These are phyloP conservation scores for Megalonaias nervosa DNA, from an alignment of 1,140 invertebrate genomes.

Conservation along the genomic window DNA sequence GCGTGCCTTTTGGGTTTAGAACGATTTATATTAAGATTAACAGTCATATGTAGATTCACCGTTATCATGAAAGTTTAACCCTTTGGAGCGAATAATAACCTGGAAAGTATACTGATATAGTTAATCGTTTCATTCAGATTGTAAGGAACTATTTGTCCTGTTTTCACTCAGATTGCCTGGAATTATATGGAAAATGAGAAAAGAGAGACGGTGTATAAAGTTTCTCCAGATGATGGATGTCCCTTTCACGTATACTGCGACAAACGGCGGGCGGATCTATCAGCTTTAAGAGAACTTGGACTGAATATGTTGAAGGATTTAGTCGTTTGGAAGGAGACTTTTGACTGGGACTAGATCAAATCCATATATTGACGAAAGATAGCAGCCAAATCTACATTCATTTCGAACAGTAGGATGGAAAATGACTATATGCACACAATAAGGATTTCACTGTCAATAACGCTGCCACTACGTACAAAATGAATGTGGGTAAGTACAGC, in stretches of 20 bases:
- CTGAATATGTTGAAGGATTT: slow-evolving; percentile 94
- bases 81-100: no score
- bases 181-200: slow-evolving; percentile 1
- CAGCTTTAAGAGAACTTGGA: slow-evolving; percentile 93
- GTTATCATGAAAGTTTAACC: no score
- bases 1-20: no score
- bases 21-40: no score
- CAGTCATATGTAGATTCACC: no score
- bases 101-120: no score
- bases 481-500: neutral
- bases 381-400: neutral
- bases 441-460: no score
- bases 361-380: neutral
- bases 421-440: neutral
- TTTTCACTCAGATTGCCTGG: slow-evolving; percentile 13
- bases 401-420: slow-evolving; percentile 3
- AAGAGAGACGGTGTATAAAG: slow-evolving; percentile 7
- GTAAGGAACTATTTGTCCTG: no score
- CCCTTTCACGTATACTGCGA: slow-evolving; percentile 21
- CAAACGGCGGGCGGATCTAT: slow-evolving; percentile 53
- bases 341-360: slow-evolving; percentile 64
- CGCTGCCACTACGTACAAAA: no score
- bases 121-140: no score
- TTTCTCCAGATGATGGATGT: slow-evolving; percentile 23
- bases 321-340: slow-evolving; percentile 81